Percentiles rank a stretch among this genome's conserved stretches.
phyloP scores from a whole-genome alignment of 1,140 invertebrate genomes.

The Macrostomum lignano region DNA sequence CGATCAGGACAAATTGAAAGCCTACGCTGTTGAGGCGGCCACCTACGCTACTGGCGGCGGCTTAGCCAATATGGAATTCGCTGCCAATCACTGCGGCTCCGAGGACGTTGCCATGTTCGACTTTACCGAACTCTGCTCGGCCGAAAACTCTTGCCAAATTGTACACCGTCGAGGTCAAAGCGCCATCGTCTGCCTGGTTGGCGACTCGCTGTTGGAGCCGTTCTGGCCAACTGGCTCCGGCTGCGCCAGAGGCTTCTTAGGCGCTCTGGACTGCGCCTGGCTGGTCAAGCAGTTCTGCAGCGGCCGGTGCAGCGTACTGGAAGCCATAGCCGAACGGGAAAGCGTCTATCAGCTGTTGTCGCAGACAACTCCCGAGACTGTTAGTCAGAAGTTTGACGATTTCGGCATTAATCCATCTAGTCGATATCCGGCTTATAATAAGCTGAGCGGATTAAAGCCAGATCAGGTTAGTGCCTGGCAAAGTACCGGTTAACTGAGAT shows the following conservation, averaged over 20 bases:
- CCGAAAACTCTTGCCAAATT: slow-evolving; percentile 59
- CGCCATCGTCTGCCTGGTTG: slow-evolving; percentile 59
- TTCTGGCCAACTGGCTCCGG: slow-evolving; percentile 96
- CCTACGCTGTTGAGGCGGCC: slow-evolving; percentile 78
- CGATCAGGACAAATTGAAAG: slow-evolving; percentile 41
- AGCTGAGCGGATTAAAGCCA: no score
- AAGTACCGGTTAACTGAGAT: no score
- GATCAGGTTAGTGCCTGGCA: no score
- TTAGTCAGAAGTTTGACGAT: no score
- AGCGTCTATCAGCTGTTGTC: no score
- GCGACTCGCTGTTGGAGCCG: slow-evolving; percentile 77
- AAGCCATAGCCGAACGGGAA: no score
- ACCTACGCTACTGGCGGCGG: slow-evolving; percentile 73
- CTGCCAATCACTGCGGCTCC: slow-evolving; percentile 84
- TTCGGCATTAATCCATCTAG: no score
- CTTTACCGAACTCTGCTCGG: slow-evolving; percentile 91
- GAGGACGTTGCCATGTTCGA: slow-evolving; percentile 98
- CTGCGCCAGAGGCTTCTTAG: slow-evolving; percentile 77
- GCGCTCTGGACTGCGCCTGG: slow-evolving; percentile 79
- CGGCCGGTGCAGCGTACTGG: no score
- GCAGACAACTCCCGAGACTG: no score
- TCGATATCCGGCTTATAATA: no score
- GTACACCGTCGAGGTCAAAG: slow-evolving; percentile 45
- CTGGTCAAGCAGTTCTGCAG: no score
- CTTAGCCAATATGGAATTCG: slow-evolving; percentile 64